Base-by-base conservation (phyloP, 2,113 vertebrate species). In the Istiophorus platypterus region DNA sequence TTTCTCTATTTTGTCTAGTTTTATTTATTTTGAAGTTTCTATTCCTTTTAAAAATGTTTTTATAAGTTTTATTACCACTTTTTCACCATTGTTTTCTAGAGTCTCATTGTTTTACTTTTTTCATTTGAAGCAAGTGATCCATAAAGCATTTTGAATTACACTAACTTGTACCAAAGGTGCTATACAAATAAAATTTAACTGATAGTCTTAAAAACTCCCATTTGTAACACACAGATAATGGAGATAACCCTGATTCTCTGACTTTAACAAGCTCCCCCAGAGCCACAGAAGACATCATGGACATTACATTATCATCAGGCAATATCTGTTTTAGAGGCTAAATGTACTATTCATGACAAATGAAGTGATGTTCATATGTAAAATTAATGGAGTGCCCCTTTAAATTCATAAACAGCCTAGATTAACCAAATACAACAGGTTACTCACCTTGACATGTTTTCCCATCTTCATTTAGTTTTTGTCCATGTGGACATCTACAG, bases 401-500 rank as follows among this genome's bases (percentile, higher is more conserved):
- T 56, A 39, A 67, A 52, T 4, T 13, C 14, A 76, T 65, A 17
- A 12, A 54, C 7, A 15, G 17, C 63, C 11, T 17, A 4, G 13
- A 58, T 14, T 13, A 4, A 11, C 2, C 0, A 34, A 31, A 29
- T 2, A 7, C n/a, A 69, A n/a, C 1, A 34, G 9, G 29, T 7
- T 29, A 69, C 93, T 91, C 69, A 96, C 96, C 96, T 94, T 93
- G 80, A 65, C 97, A 97, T 0, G 91, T 90, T 89, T 90, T 95
- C 6, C 95, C 93, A 0, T 96, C 95, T 0, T 83, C 93, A 37
- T 77, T 93, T 61, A 96, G 94, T 79, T 92, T 82, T 66, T 61
- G 91, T 18, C 97, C 95, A 0, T 82, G 42, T 0, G 92, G 91
- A 51, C 96, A 96, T 76, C 86, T 90, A 93, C 97, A 96, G 91